A percentile compares a stretch with the other conserved stretches of the same genome.
Evolutionary conservation across 2,888 invertebrate genomes (phyloP).

Genomic region (Watsonalla cultraria): DNA sequence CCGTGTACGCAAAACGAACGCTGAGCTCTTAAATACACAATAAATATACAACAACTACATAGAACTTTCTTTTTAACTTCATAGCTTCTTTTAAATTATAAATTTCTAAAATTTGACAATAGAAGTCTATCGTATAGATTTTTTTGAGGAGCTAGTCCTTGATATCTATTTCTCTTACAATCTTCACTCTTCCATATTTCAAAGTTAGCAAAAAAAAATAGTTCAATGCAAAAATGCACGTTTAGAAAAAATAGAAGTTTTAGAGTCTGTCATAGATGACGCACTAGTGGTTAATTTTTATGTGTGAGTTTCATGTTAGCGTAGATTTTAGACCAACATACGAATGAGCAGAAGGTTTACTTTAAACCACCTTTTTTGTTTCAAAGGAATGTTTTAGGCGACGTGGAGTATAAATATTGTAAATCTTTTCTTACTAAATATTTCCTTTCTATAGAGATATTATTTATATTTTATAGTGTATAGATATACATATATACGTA

Average conservation of each 20-base stretch:
- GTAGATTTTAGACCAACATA: conserved; percentile 41
- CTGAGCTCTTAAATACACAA: conserved; percentile 25
- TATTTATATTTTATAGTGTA: conserved; percentile 24
- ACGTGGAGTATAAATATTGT: conserved; percentile 55
- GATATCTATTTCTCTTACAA: conserved; percentile 47
- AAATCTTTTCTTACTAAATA: conserved; percentile 25
- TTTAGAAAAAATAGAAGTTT: conserved; percentile 56
- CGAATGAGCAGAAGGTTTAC: conserved; percentile 31
- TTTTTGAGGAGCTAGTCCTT: conserved; percentile 53
- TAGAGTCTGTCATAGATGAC: conserved; percentile 50
- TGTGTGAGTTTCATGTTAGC: conserved; percentile 59
- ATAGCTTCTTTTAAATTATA: conserved; percentile 6
- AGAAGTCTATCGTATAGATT: conserved; percentile 32
- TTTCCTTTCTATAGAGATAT: conserved; percentile 20
- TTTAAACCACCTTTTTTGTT: conserved; percentile 28
- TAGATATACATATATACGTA: conserved; percentile 19
- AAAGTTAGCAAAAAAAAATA: conserved; percentile 44
- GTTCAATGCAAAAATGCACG: conserved; percentile 59
- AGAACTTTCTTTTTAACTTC: conserved; percentile 14
- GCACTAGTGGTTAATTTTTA: conserved; percentile 58
- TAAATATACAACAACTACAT: conserved; percentile 26
- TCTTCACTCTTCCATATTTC: conserved; percentile 78
- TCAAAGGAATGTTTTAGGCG: conserved; percentile 68
- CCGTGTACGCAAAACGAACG: conserved; percentile 11
- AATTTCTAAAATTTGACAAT: conserved; percentile 19